Conservation (phyloP, 2,113 vertebrate genomes). For the Diadophis punctatus region DNA sequence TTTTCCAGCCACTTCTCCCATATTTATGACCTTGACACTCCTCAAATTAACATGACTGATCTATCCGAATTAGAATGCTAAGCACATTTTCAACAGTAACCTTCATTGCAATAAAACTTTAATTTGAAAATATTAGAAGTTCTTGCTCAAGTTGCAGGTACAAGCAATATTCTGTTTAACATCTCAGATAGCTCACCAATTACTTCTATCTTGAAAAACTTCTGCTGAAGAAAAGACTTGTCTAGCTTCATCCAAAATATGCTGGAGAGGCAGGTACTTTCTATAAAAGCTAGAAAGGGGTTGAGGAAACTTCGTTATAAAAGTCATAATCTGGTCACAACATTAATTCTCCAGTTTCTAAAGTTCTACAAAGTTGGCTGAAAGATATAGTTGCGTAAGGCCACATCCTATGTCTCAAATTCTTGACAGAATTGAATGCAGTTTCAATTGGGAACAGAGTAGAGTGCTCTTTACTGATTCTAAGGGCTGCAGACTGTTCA, state of each 20-base stretch:
- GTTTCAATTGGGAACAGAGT: not conserved
- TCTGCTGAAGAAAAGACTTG: slow-evolving; percentile 43
- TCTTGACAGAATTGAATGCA: not conserved
- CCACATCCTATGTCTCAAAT: not conserved
- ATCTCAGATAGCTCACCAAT: slow-evolving; percentile 41
- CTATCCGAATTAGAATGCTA: not conserved
- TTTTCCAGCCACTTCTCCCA: not conserved
- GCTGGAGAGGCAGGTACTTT: slow-evolving; percentile 44
- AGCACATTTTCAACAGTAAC: not conserved
- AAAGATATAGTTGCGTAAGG: not conserved
- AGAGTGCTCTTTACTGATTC: not conserved
- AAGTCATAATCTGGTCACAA: not conserved
- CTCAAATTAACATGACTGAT: not conserved
- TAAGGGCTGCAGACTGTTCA: not conserved
- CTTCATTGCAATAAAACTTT: not conserved
- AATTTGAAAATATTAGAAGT: not conserved
- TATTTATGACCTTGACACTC: not conserved
- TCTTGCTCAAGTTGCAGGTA: not conserved
- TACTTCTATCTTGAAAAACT: slow-evolving; percentile 53
- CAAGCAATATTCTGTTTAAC: not conserved
- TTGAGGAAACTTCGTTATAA: slow-evolving; percentile 13
- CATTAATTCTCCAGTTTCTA: not conserved
- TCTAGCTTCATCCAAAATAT: slow-evolving; percentile 59
- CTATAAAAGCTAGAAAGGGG: slow-evolving; percentile 39
- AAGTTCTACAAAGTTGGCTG: not conserved